Evolutionary conservation across 2,797 vertebrate species (phyloP), one percentile per base, ranked within the genome.

Genomic region (Sebastes matsubarae): DNA sequence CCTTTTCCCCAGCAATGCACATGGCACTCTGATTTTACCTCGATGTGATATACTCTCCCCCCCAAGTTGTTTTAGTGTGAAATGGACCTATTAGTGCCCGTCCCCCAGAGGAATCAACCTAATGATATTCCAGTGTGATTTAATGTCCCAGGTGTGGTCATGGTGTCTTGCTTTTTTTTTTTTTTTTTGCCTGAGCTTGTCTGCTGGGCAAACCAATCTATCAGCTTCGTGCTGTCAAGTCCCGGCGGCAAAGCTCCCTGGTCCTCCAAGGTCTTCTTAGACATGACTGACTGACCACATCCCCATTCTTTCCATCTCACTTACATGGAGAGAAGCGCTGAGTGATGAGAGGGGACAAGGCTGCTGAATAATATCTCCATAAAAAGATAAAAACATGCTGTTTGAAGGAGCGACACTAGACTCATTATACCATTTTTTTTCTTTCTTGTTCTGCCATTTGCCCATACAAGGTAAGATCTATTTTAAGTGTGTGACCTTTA

Each of bases 231-330:
- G 70, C 89, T 77, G 89, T 89, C 83, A 87, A 80, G 81, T 90
- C 89, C 84, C 63, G 1, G 83, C 50, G 46, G 85, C 74, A 64
- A 79, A 85, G 83, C 89, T 77, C 81, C 77, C 73, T 77, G 87
- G 82, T 91, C 87, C 90, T 94, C 93, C 91, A 90, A 94, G 91
- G 93, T 93, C 93, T 93, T 92, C 94, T 94, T 94, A 93, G 94
- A 93, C 91, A 94, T 93, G 93, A 94, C 87, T 94, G 93, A 93
- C 90, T 91, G 92, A 91, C 88, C 92, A 92, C 84, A 89, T 93
- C 87, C 87, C 82, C 86, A 77, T 86, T 88, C 85, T 88, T 90
- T 92, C 91, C 89, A 84, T 94, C 93, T 91, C 87, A 92, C 92
- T 93, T 88, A 85, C 90, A 88, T 87, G 83, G 82, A 83, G 75